Percentiles rank a stretch among this genome's conserved stretches.
These are phyloP conservation scores for Stigmatopora nigra DNA, from an alignment of 2,113 vertebrate genomes.

Conservation along the genomic window DNA sequence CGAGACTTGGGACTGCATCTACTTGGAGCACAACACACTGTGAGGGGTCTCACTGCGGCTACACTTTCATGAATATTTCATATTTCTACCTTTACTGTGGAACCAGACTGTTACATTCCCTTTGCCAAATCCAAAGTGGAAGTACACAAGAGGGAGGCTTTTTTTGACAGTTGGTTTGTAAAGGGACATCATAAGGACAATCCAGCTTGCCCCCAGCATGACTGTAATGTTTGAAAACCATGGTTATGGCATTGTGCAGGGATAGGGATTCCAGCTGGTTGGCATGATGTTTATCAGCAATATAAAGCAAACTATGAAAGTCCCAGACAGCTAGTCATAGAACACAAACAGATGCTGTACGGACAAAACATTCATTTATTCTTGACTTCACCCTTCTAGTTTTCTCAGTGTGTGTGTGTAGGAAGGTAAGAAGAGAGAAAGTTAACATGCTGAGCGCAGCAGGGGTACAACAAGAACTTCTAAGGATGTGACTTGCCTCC, in stretches of 20 bases:
- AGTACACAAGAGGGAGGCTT: constrained; percentile 26
- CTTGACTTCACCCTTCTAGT: constrained; percentile 31
- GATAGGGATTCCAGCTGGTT: constrained; percentile 10
- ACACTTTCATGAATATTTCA: constrained; percentile 58
- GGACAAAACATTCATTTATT: constrained; percentile 15
- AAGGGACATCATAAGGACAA: constrained; percentile 35
- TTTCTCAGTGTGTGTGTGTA: constrained; percentile 24
- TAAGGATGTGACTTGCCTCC: constrained; percentile 17
- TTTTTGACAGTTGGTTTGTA: constrained; percentile 38
- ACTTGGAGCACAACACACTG: neutral
- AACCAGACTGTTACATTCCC: constrained; percentile 34
- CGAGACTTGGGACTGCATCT: constrained; percentile 21
- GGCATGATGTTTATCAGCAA: constrained; percentile 32
- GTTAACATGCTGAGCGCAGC: constrained; percentile 30
- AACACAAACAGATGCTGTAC: constrained; percentile 24
- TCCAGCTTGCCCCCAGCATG: constrained; percentile 30
- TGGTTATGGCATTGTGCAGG: constrained; percentile 8
- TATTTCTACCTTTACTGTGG: constrained; percentile 29
- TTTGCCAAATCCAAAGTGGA: constrained; percentile 40
- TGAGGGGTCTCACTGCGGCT: constrained; percentile 30
- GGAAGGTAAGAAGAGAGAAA: constrained; percentile 34
- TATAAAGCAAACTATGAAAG: constrained; percentile 29
- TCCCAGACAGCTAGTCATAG: constrained; percentile 13
- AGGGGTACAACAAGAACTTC: constrained; percentile 20
- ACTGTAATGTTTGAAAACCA: constrained; percentile 37